Evolutionary conservation across 1,140 invertebrate genomes (phyloP), one percentile per base, ranked within the genome.

Genomic region (Lucilia sericata): DNA sequence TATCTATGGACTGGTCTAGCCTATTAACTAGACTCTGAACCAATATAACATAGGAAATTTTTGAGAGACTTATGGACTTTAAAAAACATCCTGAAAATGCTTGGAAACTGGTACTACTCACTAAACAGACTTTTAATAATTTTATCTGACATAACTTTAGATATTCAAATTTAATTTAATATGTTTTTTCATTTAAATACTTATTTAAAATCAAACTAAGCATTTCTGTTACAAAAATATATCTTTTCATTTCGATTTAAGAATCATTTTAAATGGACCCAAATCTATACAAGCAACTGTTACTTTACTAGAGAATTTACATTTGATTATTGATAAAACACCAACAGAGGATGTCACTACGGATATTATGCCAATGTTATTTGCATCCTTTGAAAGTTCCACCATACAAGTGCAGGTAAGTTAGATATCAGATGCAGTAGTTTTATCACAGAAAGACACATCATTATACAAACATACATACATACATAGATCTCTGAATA

Each of bases 391-490:
- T 87, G 97, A 99, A 88, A 97, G 96, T 87, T 95, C 96, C 55
- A 97, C 96, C n/a, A 95, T 96, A 86, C 97, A 98, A 93, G 96
- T 98, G 84, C 97, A 98, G 95, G 97, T 98, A 91, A 91, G 90
- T 86, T 42, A 10, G 10, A 10, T 42, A 36, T 19, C 65, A 74
- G 25, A 14, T 7, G 25, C 65, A 74, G 34, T 21, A 74, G 10
- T 21, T 25, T 65, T 13, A n/a, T 17, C 55, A 65, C 3, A 3
- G 5, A 30, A 30, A 30, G 25, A 30, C 25, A 30, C 25, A 3
- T 3, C 25, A 30, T 30, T 30, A 30, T 30, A 30, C 1, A 30
- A 30, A 30, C 25, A 30, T 30, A 30, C 25, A n/a, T 30, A 30
- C 1, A 30, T 30, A 30, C 25, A 30, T n/a, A n/a, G n/a, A n/a